Evolutionary conservation across 2,797 vertebrate species (phyloP).

Genomic region (Thamnophis elegans): DNA sequence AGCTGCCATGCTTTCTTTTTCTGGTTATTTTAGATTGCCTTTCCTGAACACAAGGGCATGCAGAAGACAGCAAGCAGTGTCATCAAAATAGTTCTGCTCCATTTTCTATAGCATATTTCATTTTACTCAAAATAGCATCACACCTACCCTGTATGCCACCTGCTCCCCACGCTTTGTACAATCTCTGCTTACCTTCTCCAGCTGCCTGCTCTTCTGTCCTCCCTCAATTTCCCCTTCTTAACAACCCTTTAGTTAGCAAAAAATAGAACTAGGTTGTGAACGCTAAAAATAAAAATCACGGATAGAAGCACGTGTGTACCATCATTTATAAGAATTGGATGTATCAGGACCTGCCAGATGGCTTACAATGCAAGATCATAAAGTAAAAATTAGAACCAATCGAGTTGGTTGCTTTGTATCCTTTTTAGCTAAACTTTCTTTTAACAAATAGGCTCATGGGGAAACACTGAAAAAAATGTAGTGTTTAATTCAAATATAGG

Average conservation of each 20-base stretch:
- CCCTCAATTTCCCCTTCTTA: slow-evolving; percentile 2
- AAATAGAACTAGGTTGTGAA: slow-evolving; percentile 41
- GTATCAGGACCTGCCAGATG: slow-evolving; percentile 27
- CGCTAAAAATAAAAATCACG: slow-evolving; percentile 6
- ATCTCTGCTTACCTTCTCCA: slow-evolving; percentile 26
- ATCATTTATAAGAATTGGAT: slow-evolving; percentile 15
- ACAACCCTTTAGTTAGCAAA: slow-evolving; percentile 38
- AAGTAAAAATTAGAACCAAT: slow-evolving; percentile 42
- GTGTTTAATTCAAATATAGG: background rate
- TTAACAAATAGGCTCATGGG: background rate
- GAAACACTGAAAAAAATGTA: background rate
- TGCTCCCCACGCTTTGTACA: slow-evolving; percentile 16
- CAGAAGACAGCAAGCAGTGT: background rate
- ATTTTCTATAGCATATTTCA: background rate
- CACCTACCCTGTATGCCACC: background rate
- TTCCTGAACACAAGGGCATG: background rate
- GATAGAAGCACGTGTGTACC: background rate
- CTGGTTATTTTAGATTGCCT: background rate
- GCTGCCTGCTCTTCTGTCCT: slow-evolving; percentile 30
- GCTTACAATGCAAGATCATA: background rate
- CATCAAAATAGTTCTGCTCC: background rate
- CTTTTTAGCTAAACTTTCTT: background rate
- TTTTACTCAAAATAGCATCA: background rate
- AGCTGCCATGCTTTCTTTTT: background rate
- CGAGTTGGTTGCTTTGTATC: background rate